These are phyloP conservation scores for Melipona quadrifasciata DNA, from an alignment of 1,140 invertebrate species.

Conservation along the genomic window DNA sequence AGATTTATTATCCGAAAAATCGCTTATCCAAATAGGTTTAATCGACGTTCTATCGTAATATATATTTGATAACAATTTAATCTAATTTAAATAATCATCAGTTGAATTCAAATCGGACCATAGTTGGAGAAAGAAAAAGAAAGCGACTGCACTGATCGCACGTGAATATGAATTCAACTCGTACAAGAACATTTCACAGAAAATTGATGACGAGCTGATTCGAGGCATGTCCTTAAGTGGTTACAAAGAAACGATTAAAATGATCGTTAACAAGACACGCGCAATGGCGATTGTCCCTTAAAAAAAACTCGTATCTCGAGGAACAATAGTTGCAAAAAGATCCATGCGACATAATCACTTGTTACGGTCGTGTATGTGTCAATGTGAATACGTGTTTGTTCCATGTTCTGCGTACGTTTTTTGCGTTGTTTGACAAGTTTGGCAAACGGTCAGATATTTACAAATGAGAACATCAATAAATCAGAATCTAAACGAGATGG, in stretches of 20 bases:
- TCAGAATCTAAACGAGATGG: background rate
- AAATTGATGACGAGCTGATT: no score
- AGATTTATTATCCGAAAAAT: no score
- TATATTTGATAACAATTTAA: no score
- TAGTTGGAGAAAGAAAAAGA: no score
- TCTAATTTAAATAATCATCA: no score
- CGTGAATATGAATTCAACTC: no score
- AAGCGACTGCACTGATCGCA: no score
- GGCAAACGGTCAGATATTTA: constrained; percentile 25
- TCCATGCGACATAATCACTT: constrained; percentile 41
- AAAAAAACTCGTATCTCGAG: background rate
- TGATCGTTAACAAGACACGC: background rate
- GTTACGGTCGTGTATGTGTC: background rate
- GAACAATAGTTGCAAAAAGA: background rate
- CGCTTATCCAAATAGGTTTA: no score
- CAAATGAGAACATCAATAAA: constrained; percentile 22
- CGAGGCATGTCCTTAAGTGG: no score
- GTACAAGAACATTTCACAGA: no score
- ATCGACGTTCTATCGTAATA: no score
- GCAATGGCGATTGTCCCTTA: background rate
- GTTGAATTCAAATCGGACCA: no score
- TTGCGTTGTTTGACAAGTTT: constrained; percentile 4
- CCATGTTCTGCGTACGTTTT: background rate
- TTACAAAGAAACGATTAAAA: background rate
- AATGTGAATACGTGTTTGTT: background rate